phyloP scores from a whole-genome alignment of 2,113 vertebrate genomes.

The Neotragus moschatus region DNA sequence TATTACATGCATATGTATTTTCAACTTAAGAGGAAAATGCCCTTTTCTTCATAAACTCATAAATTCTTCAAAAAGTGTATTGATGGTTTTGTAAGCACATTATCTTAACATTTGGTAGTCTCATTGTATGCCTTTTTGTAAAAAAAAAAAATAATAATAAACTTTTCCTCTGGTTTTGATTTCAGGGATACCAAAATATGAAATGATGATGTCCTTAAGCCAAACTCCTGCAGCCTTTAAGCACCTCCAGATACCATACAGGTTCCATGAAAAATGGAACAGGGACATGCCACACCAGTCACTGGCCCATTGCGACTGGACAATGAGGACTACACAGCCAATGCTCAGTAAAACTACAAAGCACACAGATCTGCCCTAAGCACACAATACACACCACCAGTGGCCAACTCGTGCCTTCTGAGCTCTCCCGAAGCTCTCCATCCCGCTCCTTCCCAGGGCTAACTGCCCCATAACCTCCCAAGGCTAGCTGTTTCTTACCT shows the following conservation, averaged over 20 bases:
- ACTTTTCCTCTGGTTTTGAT: not conserved
- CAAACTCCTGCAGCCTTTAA: not conserved
- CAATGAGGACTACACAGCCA: not conserved
- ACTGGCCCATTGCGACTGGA: not conserved
- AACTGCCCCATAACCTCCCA: not conserved
- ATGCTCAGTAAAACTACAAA: not conserved
- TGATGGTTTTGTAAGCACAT: not conserved
- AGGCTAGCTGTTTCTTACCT: not conserved
- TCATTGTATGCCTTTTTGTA: slow-evolving; percentile 53
- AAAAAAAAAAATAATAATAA: not conserved
- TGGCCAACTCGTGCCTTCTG: not conserved
- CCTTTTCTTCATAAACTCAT: not conserved
- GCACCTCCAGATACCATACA: not conserved
- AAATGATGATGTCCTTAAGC: not conserved
- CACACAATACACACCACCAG: not conserved
- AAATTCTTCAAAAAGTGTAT: not conserved
- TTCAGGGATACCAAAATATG: not conserved
- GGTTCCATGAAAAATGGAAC: not conserved
- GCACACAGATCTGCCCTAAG: not conserved
- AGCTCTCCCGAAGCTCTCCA: not conserved
- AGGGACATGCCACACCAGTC: not conserved
- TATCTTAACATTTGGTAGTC: not conserved
- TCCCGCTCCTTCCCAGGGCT: not conserved
- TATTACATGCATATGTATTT: not conserved
- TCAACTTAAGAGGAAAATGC: not conserved